Conservation (phyloP, 2,113 vertebrate species). For the Melanostigma gelatinosum region DNA sequence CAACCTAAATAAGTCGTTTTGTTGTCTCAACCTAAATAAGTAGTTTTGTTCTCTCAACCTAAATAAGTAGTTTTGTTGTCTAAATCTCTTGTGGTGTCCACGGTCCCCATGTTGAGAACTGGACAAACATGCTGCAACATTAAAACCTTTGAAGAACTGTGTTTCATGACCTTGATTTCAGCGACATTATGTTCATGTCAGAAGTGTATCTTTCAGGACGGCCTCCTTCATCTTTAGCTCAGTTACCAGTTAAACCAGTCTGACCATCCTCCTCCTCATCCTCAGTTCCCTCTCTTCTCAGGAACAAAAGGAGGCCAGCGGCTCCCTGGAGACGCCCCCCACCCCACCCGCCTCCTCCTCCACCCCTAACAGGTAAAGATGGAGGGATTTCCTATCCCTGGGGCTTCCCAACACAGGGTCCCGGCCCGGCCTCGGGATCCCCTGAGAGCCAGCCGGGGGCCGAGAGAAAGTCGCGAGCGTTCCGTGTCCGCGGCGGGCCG, state of each 20-base stretch:
- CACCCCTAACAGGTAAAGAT: slow-evolving; percentile 58
- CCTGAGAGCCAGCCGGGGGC: slow-evolving; percentile 57
- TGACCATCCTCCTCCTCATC: slow-evolving; percentile 28
- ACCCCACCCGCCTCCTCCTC: slow-evolving; percentile 18
- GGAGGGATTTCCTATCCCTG: slow-evolving; percentile 41
- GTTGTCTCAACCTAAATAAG: too few relatives aligned
- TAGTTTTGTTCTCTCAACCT: too few relatives aligned
- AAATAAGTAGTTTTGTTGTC: too few relatives aligned
- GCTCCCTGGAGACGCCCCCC: slow-evolving; percentile 60
- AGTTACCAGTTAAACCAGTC: slow-evolving; percentile 61
- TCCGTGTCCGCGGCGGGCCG: slow-evolving; percentile 26
- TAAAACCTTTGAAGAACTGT: too few relatives aligned
- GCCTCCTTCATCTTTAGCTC: slow-evolving; percentile 35
- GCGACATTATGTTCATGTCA: too few relatives aligned
- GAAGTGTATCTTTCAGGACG: too few relatives aligned
- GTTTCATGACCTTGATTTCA: too few relatives aligned
- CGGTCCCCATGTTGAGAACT: too few relatives aligned
- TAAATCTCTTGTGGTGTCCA: too few relatives aligned
- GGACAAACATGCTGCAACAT: too few relatives aligned
- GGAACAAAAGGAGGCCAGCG: slow-evolving; percentile 69
- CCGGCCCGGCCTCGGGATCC: slow-evolving; percentile 54
- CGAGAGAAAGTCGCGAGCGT: slow-evolving; percentile 63
- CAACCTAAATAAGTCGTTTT: too few relatives aligned
- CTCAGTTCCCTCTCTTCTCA: slow-evolving; percentile 25
- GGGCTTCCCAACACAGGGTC: slow-evolving; percentile 58